Evolutionary conservation across 2,888 invertebrate genomes (phyloP), one percentile per base, ranked within the genome.

Genomic region (Pogonocherus hispidulus): DNA sequence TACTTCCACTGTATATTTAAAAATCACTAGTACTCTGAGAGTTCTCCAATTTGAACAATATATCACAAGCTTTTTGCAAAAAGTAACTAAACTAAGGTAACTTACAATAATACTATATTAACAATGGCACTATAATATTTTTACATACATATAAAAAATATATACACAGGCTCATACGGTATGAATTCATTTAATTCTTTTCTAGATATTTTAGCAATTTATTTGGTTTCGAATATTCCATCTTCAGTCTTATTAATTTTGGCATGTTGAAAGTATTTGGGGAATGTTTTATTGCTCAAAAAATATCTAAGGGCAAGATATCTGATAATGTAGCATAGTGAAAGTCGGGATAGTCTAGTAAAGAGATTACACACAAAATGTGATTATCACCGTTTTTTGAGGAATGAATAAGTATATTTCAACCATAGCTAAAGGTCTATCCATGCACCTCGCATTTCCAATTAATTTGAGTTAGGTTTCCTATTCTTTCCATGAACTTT

Each of bases 91-190:
- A 22, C 35, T 47, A 47, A 19, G 14, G 32, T 47, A 59, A 47
- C 47, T 32, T 59, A 57, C 19, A 52, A 52, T 57, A 59, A 59
- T 59, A 59, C 59, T 59, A 47, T n/a, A 59, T 59, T 59, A 59
- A 59, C 35, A 32, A 47, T 59, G 59, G 59, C 59, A 59, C 59
- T 47, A 59, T 32, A n/a, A 44, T 8, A 2, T 32, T 19, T 47
- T 32, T 46, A 57, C 46, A 57, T 18, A 20, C 27, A 46, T 46
- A 47, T 22, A 59, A 59, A 41, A 59, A 59, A 47, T 59, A 27
- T 59, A 20, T 47, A 59, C 47, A 59, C 11, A n/a, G 9, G 9
- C 32, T 49, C 19, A 47, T 47, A 59, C 11, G 23, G 14, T 55
- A 41, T 14, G 11, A 20, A 32, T 14, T 9, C 6, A 19, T 5